Evolutionary conservation across 2,797 vertebrate species (phyloP).

Genomic region (Mus minutoides): DNA sequence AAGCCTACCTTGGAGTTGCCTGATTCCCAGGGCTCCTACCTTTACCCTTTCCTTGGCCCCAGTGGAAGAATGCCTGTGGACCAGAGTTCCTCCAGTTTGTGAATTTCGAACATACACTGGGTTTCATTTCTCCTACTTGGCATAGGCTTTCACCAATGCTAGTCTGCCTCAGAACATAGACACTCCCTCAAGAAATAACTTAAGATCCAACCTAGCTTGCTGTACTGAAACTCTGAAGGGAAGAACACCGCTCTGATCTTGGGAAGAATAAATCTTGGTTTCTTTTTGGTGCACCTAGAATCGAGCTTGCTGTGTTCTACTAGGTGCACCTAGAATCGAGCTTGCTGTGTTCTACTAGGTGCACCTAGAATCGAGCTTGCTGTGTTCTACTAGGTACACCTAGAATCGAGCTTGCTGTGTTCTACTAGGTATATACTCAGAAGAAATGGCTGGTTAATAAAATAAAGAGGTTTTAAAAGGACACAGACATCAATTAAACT

Average conservation of each 20-base stretch:
- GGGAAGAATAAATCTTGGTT: neutral
- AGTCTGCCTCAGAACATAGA: conserved; percentile 32
- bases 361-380: neutral
- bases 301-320: neutral
- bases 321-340: neutral
- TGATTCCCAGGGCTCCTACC: neutral
- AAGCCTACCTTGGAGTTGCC: neutral
- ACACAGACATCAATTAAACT: neutral
- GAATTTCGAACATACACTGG: neutral
- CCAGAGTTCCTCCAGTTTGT: neutral
- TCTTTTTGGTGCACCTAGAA: neutral
- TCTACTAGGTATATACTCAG: neutral
- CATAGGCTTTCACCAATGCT: neutral
- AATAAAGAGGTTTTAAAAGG: neutral
- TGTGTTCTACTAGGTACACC: neutral
- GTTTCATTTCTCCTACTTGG: conserved; percentile 19
- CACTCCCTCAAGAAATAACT: conserved; percentile 4
- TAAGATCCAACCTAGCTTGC: conserved; percentile 1
- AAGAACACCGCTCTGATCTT: neutral
- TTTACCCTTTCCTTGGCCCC: neutral
- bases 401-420: neutral
- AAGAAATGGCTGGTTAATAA: neutral
- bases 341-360: neutral
- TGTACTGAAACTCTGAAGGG: neutral
- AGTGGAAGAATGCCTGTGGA: neutral